phyloP scores from a whole-genome alignment of 2,797 vertebrate species.

The Carduelis carduelis region DNA sequence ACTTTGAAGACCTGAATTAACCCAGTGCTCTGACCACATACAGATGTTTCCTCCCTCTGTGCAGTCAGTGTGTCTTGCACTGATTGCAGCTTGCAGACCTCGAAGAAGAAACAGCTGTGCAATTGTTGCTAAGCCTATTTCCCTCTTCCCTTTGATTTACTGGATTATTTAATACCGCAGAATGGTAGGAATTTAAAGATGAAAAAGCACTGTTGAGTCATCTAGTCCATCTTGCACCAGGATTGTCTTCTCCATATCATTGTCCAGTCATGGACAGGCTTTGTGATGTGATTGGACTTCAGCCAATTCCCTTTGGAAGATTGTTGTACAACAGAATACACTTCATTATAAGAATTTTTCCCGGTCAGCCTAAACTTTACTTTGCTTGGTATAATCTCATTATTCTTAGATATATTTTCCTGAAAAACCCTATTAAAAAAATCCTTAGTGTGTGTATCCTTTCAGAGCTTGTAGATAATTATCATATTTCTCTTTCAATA shows the following conservation, averaged over 20 bases:
- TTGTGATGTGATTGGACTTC: slow-evolving; percentile 26
- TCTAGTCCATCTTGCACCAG: slow-evolving; percentile 5
- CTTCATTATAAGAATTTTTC: slow-evolving; percentile 56
- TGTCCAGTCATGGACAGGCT: background rate
- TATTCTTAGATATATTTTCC: slow-evolving; percentile 63
- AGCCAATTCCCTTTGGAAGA: slow-evolving; percentile 55
- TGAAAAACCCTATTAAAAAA: slow-evolving; percentile 47
- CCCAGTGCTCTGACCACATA: background rate
- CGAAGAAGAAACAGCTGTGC: background rate
- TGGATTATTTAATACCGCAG: slow-evolving; percentile 41
- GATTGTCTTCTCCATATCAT: slow-evolving; percentile 25
- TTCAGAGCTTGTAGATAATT: slow-evolving; percentile 31
- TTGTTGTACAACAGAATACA: slow-evolving; percentile 56
- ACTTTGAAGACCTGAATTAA: background rate
- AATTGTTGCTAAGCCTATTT: slow-evolving; percentile 26
- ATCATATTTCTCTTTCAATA: slow-evolving; percentile 28
- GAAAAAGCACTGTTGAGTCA: slow-evolving; percentile 9
- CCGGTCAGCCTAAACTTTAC: slow-evolving; percentile 69
- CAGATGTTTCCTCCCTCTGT: background rate
- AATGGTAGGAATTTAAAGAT: slow-evolving; percentile 45
- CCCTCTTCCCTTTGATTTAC: slow-evolving; percentile 7
- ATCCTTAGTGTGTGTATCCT: background rate
- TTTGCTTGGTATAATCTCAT: slow-evolving; percentile 62
- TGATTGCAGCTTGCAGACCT: background rate
- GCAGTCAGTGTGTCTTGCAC: background rate